Base-by-base conservation (phyloP, 2,113 vertebrate genomes). In the Podarcis muralis region DNA sequence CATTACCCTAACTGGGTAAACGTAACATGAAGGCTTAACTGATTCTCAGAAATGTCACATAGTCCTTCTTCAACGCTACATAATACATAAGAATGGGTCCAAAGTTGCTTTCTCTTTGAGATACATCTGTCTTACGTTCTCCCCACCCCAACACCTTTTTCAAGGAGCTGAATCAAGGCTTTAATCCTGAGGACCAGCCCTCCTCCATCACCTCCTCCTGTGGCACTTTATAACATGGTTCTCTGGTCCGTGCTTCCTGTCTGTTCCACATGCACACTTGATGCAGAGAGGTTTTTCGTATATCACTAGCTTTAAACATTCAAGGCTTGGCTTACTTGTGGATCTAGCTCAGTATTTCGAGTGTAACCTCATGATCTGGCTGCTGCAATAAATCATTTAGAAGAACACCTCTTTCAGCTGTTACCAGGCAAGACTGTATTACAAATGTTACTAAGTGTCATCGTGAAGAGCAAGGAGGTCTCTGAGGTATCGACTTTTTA, bases 221-320 rank as follows among this genome's bases (percentile, higher is more conserved):
- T 16, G 23, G 25, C 53, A 85, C 15, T 2, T 57, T 84, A 53
- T 57, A 74, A 32, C 30, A 13, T 30, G 68, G n/a, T 84, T 13
- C 35, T 48, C 83, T 83, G 43, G 80, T 71, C 93, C 84, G 87
- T 77, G 71, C n/a, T 93, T 11, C 30, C 89, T 88, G 81, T 85
- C 74, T 90, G 1, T 81, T 91, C 81, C 82, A 79, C 92, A 87
- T 23, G 23, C 1, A 6, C 18, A 1, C 88, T 8, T 94, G 91
- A 93, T 92, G 91, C 87, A 95, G 93, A 91, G 86, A 88, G 81
- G 80, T 48, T 81, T 94, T 91, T 91, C 87, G 59, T 91, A 83
- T 86, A 76, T 35, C n/a, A 18, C 94, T 94, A 92, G 83, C 90
- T 94, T 94, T 93, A 94, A 92, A 92, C 90, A 91, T 94, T 95